Evolutionary conservation across 2,797 vertebrate genomes (phyloP), one percentile per base, ranked within the genome.

Genomic region (Cyprinodon diabolis): DNA sequence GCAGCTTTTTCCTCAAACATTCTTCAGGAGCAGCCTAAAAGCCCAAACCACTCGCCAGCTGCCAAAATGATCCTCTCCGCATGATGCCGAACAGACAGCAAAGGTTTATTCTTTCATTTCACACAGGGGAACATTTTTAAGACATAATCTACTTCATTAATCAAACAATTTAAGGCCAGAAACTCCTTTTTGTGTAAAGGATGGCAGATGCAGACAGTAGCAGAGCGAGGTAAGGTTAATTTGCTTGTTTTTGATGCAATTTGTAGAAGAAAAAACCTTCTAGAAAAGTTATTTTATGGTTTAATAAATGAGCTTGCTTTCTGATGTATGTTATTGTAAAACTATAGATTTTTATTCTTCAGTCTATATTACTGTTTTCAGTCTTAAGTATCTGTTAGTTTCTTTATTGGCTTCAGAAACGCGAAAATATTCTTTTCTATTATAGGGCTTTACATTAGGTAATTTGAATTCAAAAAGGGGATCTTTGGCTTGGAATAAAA

Each of bases 11-110:
- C 37, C 45, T 70, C 66, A 19, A n/a, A 55, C 25, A 12, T 52
- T 71, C 55, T 66, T 70, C 11, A 67, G 54, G 40, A 66, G 43
- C 48, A 35, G 35, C 43, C 6, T 40, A 21, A 45, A 74, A 71
- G 17, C 10, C 1, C 25, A 19, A 69, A 62, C 45, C 1, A 0
- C 58, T 30, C 37, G 12, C 17, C 6, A 58, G 30, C 25, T 35
- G 58, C 23, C 19, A 51, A 60, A 52, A 67, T 35, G 30, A 48
- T 47, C 70, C 58, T 71, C 30, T 43, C 11, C 9, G n/a, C 4
- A 9, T 9, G 35, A 68, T 69, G 47, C 12, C 66, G 10, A 30
- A 68, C 30, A 62, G 54, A 43, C 73, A 66, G 57, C 23, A 68
- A 57, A 48, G 6, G 1, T 49, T 21, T 30, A 15, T 49, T 6